A percentile compares a stretch with the other conserved stretches of the same genome.
Evolutionary conservation across 2,113 vertebrate species (phyloP).

Genomic region (Nibea coibor): DNA sequence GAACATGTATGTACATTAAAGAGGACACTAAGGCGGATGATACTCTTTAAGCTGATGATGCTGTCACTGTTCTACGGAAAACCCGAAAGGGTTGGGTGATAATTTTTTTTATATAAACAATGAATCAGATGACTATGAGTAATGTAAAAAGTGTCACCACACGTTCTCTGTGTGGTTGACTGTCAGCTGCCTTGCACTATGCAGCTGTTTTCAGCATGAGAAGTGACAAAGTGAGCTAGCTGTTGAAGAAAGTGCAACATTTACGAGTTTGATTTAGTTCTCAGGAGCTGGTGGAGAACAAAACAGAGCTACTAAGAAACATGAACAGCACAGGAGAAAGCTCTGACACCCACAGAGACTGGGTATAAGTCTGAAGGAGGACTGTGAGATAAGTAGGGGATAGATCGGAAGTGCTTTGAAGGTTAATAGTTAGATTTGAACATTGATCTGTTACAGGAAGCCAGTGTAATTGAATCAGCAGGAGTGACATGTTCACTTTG

Average conservation of each 20-base stretch:
- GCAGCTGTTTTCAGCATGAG: background rate
- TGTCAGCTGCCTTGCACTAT: background rate
- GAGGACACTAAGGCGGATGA: background rate
- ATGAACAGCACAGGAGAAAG: background rate
- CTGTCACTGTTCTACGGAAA: background rate
- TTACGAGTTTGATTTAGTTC: background rate
- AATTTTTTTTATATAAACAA: background rate
- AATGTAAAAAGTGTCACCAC: background rate
- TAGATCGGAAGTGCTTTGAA: no score
- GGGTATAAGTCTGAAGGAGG: no score
- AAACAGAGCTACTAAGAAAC: background rate
- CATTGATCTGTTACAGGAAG: no score
- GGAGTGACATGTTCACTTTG: no score
- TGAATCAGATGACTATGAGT: background rate
- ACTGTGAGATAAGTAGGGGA: no score
- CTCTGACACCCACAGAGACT: no score
- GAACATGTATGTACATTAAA: slow-evolving; percentile 11
- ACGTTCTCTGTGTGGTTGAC: no score
- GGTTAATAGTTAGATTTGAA: background rate
- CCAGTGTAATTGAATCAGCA: no score
- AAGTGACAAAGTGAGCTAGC: background rate
- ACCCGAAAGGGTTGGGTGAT: background rate
- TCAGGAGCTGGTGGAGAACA: background rate
- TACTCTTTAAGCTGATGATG: background rate
- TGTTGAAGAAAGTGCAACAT: background rate